Evolutionary conservation across 2,113 vertebrate genomes (phyloP).

Genomic region (Larimichthys polyactis): DNA sequence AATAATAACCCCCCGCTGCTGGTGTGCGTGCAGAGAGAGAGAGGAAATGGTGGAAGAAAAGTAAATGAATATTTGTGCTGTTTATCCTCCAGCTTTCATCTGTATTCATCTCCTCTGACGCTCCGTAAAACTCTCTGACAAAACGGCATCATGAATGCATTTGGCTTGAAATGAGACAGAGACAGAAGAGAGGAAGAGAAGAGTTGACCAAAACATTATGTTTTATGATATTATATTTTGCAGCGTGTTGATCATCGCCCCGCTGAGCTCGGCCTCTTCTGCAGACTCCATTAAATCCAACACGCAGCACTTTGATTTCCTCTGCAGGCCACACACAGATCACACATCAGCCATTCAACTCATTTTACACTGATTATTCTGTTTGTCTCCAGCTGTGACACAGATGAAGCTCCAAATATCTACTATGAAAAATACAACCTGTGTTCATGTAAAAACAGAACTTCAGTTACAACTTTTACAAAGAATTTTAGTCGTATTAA

Average conservation of each 20-base stretch:
- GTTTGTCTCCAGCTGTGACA: constrained; percentile 6
- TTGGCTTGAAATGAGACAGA: constrained; percentile 9
- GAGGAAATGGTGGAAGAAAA: not conserved
- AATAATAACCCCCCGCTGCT: not conserved
- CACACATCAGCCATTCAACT: constrained; percentile 3
- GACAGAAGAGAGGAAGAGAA: not conserved
- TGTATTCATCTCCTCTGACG: constrained; percentile 17
- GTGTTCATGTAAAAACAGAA: too few relatives aligned
- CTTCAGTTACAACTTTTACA: not conserved
- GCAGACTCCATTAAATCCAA: constrained; percentile 18
- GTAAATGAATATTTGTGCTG: not conserved
- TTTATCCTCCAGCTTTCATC: not conserved
- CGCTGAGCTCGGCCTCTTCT: constrained; percentile 11
- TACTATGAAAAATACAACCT: not conserved
- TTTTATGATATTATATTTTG: not conserved
- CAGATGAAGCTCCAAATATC: not conserved
- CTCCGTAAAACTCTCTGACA: constrained; percentile 1
- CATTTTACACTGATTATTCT: constrained; percentile 12
- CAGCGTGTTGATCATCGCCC: not conserved
- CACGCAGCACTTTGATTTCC: constrained; percentile 1
- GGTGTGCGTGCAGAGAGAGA: not conserved
- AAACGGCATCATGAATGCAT: constrained; percentile 22
- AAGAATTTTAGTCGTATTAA: not conserved
- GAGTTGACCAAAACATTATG: too few relatives aligned
- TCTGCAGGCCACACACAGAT: constrained; percentile 19